These are phyloP conservation scores for Drosophila varians DNA, from an alignment of 1,140 invertebrate species.

Conservation along the genomic window DNA sequence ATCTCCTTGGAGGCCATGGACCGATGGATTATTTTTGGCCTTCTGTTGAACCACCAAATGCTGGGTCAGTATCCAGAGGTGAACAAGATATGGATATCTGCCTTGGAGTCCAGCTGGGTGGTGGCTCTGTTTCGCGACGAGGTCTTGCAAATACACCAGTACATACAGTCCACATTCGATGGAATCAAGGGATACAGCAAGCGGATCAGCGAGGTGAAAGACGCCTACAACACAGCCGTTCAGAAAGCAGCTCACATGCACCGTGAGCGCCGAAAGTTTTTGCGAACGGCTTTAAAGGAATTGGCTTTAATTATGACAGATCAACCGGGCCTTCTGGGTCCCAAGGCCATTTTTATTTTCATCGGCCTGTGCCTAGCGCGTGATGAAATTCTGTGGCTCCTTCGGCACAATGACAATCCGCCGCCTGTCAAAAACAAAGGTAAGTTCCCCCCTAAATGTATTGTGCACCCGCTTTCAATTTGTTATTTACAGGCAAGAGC, in stretches of 20 bases:
- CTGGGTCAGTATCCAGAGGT: constrained; percentile 90
- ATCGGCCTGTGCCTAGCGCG: constrained; percentile 97
- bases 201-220: constrained; percentile 96
- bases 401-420: constrained; percentile 98
- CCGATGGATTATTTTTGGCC: constrained; percentile 98
- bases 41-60: constrained; percentile 94
- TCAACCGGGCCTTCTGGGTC: constrained; percentile 98
- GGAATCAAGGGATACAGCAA: constrained; percentile 97
- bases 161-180: constrained; percentile 97
- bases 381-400: constrained; percentile 98
- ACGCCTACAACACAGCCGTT: constrained; percentile 94
- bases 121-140: constrained; percentile 98
- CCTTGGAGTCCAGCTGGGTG: constrained; percentile 97
- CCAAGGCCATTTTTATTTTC: constrained; percentile 98
- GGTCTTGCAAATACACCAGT: constrained; percentile 97
- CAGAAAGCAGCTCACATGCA: constrained; percentile 95
- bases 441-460: constrained; percentile 3
- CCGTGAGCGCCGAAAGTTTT: constrained; percentile 97
- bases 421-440: constrained; percentile 93
- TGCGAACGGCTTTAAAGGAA: constrained; percentile 97
- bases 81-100: constrained; percentile 95
- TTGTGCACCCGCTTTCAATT: not conserved
- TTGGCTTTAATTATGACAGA: constrained; percentile 97
- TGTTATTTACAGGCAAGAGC: constrained; percentile 85
- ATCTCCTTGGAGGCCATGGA: constrained; percentile 97